These are phyloP conservation scores for Himalopsyche kuldschensis DNA, from an alignment of 2,888 invertebrate species.

Conservation along the genomic window DNA sequence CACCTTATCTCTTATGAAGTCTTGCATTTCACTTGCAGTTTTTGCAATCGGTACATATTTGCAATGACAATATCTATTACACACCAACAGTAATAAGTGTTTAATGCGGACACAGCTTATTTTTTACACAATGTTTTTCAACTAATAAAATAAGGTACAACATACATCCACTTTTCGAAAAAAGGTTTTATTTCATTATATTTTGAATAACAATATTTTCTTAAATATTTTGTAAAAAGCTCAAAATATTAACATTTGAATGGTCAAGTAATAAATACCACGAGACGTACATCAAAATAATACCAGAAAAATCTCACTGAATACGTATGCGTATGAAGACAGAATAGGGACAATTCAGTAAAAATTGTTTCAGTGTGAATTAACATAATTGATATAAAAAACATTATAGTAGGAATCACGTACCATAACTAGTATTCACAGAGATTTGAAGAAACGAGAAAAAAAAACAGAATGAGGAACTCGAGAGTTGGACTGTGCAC, in stretches of 20 bases:
- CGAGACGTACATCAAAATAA: not conserved
- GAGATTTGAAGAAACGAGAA: no score
- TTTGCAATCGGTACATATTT: no score
- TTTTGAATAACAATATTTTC: conserved; percentile 2
- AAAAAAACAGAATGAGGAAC: no score
- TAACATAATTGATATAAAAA: not conserved
- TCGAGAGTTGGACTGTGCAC: not conserved
- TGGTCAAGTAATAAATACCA: conserved; percentile 1
- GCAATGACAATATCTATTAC: no score
- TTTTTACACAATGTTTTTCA: no score
- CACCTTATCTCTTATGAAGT: no score
- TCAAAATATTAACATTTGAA: conserved; percentile 1
- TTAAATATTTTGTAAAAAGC: not conserved
- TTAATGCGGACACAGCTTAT: no score
- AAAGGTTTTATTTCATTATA: conserved; percentile 4
- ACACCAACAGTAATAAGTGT: no score
- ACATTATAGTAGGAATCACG: no score
- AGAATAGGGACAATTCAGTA: not conserved
- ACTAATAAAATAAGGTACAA: no score
- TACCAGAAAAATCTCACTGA: conserved; percentile 1
- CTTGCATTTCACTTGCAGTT: no score
- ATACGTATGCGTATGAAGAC: not conserved
- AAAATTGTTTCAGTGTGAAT: not conserved
- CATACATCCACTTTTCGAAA: not conserved
- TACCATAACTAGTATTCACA: no score